phyloP scores from a whole-genome alignment of 2,797 vertebrate species.

The Hoplostethus mediterraneus region DNA sequence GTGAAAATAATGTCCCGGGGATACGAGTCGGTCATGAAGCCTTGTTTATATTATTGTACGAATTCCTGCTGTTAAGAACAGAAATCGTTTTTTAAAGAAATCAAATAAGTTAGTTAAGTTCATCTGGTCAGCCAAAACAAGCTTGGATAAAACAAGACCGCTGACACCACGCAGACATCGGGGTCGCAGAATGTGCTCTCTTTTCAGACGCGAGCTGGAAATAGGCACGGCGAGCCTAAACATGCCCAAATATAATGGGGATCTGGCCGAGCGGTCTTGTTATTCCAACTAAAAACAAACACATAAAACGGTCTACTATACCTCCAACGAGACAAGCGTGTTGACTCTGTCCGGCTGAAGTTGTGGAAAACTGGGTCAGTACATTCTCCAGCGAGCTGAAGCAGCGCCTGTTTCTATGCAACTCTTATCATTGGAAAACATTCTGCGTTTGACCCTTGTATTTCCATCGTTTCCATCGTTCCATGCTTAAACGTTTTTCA shows the following conservation, averaged over 20 bases:
- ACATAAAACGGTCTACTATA: no score
- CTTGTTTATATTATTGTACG: background rate
- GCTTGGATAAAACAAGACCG: background rate
- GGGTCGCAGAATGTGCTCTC: constrained; percentile 23
- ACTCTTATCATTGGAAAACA: background rate
- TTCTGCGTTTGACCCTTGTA: background rate
- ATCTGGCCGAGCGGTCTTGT: constrained; percentile 22
- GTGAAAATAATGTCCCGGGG: background rate
- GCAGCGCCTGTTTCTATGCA: background rate
- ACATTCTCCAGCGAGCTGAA: background rate
- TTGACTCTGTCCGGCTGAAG: background rate
- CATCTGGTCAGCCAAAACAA: constrained; percentile 31
- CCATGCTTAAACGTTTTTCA: background rate
- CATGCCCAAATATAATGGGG: constrained; percentile 45
- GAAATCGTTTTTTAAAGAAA: constrained; percentile 6
- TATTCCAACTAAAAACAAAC: constrained; percentile 13
- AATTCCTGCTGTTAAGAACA: background rate
- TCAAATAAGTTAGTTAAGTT: background rate
- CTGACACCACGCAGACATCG: constrained; percentile 26
- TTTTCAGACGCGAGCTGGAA: background rate
- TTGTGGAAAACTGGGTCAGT: constrained; percentile 18
- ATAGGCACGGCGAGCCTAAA: constrained; percentile 40
- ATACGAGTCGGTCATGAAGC: background rate
- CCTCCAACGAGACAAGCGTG: no score
- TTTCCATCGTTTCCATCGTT: background rate